phyloP scores from a whole-genome alignment of 2,797 vertebrate species.

The Tympanoctomys barrerae region DNA sequence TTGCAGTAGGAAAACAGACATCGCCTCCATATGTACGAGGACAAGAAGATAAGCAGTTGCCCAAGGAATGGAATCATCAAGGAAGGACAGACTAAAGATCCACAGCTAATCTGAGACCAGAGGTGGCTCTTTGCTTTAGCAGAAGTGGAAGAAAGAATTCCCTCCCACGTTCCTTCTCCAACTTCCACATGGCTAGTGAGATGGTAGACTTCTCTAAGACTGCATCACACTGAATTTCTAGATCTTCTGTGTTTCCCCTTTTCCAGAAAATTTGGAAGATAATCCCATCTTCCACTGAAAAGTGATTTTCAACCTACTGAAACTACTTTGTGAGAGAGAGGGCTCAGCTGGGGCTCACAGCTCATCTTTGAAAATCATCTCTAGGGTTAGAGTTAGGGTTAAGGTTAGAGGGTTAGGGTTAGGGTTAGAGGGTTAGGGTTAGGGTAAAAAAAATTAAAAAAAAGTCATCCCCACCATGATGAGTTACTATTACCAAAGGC shows the following conservation, averaged over 20 bases:
- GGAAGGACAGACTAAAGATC: not conserved
- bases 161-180: not conserved
- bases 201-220: not conserved
- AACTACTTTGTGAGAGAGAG: not conserved
- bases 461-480: not conserved
- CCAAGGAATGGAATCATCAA: not conserved
- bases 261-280: not conserved
- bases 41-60: not conserved
- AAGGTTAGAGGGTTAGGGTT: too few relatives aligned
- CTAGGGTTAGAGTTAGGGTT: not conserved
- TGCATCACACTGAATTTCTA: not conserved
- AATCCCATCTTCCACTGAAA: not conserved
- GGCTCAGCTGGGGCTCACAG: not conserved
- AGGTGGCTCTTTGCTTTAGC: not conserved
- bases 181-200: not conserved
- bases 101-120: not conserved
- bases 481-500: not conserved
- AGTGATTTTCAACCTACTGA: not conserved
- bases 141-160: not conserved
- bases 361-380: not conserved
- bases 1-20: not conserved
- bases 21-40: accelerated
- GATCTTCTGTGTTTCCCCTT: not conserved
- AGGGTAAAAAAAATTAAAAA: too few relatives aligned
- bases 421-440: too few relatives aligned